Evolutionary conservation across 2,113 vertebrate genomes (phyloP).

Genomic region (Sardina pilchardus): DNA sequence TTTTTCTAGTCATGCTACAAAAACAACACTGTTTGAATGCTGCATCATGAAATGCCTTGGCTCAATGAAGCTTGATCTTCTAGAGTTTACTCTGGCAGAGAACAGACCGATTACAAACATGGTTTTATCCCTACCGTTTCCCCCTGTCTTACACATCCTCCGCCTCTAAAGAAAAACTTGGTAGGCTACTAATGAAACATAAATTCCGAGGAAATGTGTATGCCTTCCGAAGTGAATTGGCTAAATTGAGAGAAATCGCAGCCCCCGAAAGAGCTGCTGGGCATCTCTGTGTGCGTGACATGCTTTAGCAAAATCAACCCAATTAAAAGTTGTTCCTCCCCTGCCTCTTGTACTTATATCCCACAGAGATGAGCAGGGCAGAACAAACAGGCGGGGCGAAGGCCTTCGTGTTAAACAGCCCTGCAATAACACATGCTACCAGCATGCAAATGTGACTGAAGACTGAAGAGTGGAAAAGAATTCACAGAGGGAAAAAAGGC

Average conservation of each 20-base stretch:
- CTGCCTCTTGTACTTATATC: not conserved
- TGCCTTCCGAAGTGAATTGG: not conserved
- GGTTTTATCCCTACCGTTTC: not conserved
- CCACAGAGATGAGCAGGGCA: not conserved
- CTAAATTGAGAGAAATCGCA: slow-evolving; percentile 9
- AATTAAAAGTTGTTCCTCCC: slow-evolving; percentile 11
- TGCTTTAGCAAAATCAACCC: slow-evolving; percentile 10
- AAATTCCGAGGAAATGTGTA: not conserved
- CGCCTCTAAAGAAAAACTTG: not conserved
- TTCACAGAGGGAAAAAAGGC: not conserved
- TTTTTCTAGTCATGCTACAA: too few relatives aligned
- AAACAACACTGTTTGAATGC: too few relatives aligned
- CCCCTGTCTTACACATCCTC: not conserved
- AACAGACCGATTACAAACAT: not conserved
- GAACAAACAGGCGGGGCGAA: not conserved
- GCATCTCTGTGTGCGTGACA: not conserved
- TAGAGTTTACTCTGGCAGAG: not conserved
- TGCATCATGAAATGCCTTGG: not conserved
- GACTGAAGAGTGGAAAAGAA: not conserved
- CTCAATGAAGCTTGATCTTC: not conserved
- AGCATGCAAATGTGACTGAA: not conserved
- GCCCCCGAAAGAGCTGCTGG: not conserved
- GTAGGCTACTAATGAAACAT: not conserved
- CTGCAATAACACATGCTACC: not conserved
- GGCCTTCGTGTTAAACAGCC: slow-evolving; percentile 1